Evolutionary conservation across 2,797 vertebrate genomes (phyloP), one percentile per base, ranked within the genome.

Genomic region (Microcaecilia unicolor): DNA sequence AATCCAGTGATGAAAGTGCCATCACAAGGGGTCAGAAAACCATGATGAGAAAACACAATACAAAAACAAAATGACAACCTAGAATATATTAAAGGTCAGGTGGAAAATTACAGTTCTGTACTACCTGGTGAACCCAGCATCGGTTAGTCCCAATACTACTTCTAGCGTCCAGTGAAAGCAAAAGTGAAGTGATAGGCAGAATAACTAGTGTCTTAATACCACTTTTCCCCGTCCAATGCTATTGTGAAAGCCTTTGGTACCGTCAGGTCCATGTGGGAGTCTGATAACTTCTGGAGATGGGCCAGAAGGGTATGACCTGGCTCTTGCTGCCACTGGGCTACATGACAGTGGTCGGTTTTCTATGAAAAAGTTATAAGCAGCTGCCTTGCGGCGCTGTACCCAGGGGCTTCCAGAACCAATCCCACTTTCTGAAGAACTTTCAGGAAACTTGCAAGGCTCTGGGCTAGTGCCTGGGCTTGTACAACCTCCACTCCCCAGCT

Each of bases 231-330:
- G 55, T 9, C 70, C 66, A 1, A 61, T 50, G 37, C 43, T 58
- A 56, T 56, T 46, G 44, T 48, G 49, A 38, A 84, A 85, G 8
- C 81, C 74, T 32, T 29, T 44, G 20, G 69, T 67, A 20, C 60
- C 69, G 14, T 78, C 68, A 0, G 82, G 75, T n/a, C 78, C 44
- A 0, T 7, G 23, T 8, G 84, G 80, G 48, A 70, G 68, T 14
- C 37, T 37, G n/a, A 74, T 54, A 5, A 70, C 56, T 7, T 25
- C 28, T 0, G 16, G 55, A 6, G 32, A 18, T 28, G n/a, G 31
- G 10, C 34, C 0, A 1, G 51, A 40, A 13, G 49, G 45, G 34
- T 50, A 34, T 0, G 24, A 6, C 0, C 10, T 15, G 8, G n/a
- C 11, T 4, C 21, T 64, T 0, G 2, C 23, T 9, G 7, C 19